Conservation (phyloP, 2,113 vertebrate genomes). For the Mohoua ochrocephala region DNA sequence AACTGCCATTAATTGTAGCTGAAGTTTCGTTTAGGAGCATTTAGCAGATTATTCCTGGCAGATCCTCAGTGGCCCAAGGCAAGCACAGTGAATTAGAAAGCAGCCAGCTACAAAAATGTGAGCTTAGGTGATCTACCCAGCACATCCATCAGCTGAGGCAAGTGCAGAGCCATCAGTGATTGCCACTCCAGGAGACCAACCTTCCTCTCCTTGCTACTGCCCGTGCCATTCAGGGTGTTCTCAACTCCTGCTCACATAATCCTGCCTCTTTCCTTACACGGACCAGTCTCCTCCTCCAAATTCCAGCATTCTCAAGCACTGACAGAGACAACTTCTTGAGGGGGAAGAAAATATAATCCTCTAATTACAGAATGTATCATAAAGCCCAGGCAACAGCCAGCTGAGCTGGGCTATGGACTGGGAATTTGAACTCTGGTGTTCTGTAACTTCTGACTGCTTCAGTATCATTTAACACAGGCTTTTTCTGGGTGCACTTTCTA, state of each 20-base stretch:
- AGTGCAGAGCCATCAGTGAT: neutral
- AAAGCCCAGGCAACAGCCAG: neutral
- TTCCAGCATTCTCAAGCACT: neutral
- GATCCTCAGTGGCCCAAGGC: neutral
- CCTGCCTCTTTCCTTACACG: neutral
- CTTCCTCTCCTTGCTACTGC: neutral
- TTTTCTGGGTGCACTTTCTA: neutral
- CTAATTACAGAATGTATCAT: fast-evolving
- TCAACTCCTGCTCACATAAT: neutral
- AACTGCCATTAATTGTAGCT: neutral
- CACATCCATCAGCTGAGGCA: neutral
- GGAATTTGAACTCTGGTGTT: neutral
- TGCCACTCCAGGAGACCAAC: neutral
- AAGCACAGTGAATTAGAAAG: neutral
- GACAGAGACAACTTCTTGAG: neutral
- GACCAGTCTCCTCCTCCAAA: neutral
- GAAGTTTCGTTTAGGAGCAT: neutral
- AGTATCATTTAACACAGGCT: neutral
- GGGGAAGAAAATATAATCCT: neutral
- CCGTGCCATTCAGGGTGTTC: neutral
- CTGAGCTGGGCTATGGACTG: neutral
- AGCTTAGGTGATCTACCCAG: neutral
- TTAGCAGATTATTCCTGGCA: neutral
- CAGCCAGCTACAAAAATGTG: neutral
- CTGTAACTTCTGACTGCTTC: neutral